phyloP scores from a whole-genome alignment of 2,888 invertebrate genomes.

The Flexamia atlantica region DNA sequence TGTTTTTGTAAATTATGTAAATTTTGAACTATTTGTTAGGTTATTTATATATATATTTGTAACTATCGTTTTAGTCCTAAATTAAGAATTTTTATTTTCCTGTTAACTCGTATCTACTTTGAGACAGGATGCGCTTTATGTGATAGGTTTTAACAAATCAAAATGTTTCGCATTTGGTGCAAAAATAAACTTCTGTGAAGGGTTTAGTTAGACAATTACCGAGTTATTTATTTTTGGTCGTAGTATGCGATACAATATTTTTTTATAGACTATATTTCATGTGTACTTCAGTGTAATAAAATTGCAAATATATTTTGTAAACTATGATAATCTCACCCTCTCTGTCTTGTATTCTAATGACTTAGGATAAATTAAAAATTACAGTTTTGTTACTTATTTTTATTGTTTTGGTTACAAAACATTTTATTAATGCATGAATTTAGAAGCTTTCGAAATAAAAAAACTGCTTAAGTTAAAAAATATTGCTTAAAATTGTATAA shows the following conservation, averaged over 20 bases:
- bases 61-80: constrained; percentile 55
- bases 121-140: constrained; percentile 53
- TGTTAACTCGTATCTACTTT: constrained; percentile 46
- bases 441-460: constrained; percentile 22
- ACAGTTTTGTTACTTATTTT: constrained; percentile 25
- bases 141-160: constrained; percentile 59
- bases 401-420: neutral
- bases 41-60: constrained; percentile 67
- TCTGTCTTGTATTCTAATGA: constrained; percentile 17
- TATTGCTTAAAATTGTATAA: constrained; percentile 15
- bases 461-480: constrained; percentile 3
- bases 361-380: constrained; percentile 36
- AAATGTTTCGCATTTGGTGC: constrained; percentile 48
- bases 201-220: neutral
- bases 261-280: constrained; percentile 9
- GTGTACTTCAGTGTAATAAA: neutral
- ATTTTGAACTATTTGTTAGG: constrained; percentile 66
- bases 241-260: neutral
- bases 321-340: constrained; percentile 25
- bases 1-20: constrained; percentile 68
- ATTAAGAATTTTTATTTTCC: constrained; percentile 50
- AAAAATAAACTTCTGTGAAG: constrained; percentile 47
- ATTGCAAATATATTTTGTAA: constrained; percentile 51
- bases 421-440: constrained; percentile 26
- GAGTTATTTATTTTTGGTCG: neutral